Evolutionary conservation across 2,888 invertebrate species (phyloP), one percentile per base, ranked within the genome.

Genomic region (Emmelina monodactyla): DNA sequence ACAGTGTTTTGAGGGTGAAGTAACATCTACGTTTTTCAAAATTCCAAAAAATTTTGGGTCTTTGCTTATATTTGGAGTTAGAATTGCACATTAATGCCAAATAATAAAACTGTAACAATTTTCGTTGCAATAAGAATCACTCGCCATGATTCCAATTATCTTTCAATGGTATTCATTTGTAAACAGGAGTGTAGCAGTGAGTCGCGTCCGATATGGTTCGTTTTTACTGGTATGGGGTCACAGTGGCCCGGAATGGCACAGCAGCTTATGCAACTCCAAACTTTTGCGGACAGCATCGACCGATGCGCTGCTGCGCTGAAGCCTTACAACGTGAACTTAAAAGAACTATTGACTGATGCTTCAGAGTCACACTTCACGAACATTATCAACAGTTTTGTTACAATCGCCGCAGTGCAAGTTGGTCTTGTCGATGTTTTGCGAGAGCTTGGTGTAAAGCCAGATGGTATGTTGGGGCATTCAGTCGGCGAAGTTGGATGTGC

Each of bases 171-270:
- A n/a, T n/a, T n/a, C n/a, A n/a, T n/a, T 7, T 31, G 2, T 1
- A 11, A 22, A 11, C 58, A 66, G 69, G 67, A 69, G 44, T 14
- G 55, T 51, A 63, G 64, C 43, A 62, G 70, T 7, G 76, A 82
- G 10, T 88, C 85, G 42, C 85, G 92, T 10, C 94, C 97, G 1
- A 75, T 97, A 35, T 98, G 97, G 94, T 98, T 87, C 70, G 85
- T 98, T 43, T 98, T 95, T 78, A 91, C 96, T 31, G 99, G 99
- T 39, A 98, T 99, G 98, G 98, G 98, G 10, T 90, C 93, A 28
- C 98, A 98, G 75, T 98, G 97, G 97, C 84, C 91, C 32, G 94
- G 94, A 52, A 98, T 98, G 97, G 97, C 89, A 10, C 88, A 88
- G 57, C 85, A 89, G 39, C 82, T 99, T 46, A 88, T 97, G 87